Percentiles rank a stretch among this genome's conserved stretches.
Evolutionary conservation across 2,113 vertebrate genomes (phyloP).

Genomic region (Poeciliopsis retropinna): DNA sequence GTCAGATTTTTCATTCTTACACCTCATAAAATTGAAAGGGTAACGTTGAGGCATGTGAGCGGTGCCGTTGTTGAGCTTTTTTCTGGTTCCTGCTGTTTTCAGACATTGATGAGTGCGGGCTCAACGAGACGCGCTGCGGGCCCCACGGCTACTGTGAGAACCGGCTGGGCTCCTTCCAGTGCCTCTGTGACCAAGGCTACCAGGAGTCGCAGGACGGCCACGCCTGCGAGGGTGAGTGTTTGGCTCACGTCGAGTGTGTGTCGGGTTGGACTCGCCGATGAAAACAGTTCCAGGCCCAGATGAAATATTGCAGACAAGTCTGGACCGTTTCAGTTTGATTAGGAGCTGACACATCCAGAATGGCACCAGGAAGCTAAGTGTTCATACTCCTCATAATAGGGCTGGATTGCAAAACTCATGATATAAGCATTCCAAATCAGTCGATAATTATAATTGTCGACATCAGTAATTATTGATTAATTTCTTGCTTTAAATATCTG

Average conservation of each 20-base stretch:
- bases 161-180: slow-evolving; percentile 88
- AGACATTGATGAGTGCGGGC: slow-evolving; percentile 93
- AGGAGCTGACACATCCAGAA: background rate
- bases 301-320: background rate
- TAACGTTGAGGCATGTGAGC: background rate
- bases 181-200: slow-evolving; percentile 94
- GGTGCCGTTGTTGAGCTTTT: slow-evolving; percentile 26
- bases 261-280: background rate
- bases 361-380: background rate
- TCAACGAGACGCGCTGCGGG: slow-evolving; percentile 87
- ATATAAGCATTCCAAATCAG: too few relatives aligned
- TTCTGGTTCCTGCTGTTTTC: slow-evolving; percentile 50
- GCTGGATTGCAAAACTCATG: too few relatives aligned
- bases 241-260: background rate
- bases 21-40: background rate
- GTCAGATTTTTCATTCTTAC: background rate
- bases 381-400: too few relatives aligned
- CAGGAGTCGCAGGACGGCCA: slow-evolving; percentile 85
- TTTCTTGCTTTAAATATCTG: too few relatives aligned
- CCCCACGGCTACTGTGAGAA: slow-evolving; percentile 93
- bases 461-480: too few relatives aligned
- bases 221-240: slow-evolving; percentile 89
- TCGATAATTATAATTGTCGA: too few relatives aligned
- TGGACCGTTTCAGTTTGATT: too few relatives aligned
- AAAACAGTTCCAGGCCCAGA: background rate